Evolutionary conservation across 2,888 invertebrate genomes (phyloP).

Genomic region (Amiota communis): DNA sequence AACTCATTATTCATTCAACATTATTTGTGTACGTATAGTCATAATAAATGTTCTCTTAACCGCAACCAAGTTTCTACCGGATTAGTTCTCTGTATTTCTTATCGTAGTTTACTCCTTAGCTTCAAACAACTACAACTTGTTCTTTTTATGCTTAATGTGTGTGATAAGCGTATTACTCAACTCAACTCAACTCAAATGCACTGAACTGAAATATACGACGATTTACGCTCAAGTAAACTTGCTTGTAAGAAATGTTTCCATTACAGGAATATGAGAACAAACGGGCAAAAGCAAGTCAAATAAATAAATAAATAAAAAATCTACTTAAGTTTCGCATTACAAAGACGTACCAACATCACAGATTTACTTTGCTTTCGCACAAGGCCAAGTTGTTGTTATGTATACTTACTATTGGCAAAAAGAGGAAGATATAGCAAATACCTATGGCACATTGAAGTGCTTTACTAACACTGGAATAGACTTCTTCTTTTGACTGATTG

Average conservation of each 20-base stretch:
- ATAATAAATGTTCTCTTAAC: too few relatives aligned
- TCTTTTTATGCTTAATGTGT: conserved; percentile 18
- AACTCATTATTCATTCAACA: too few relatives aligned
- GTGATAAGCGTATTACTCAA: conserved; percentile 19
- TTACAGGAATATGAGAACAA: background rate
- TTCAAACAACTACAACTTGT: background rate
- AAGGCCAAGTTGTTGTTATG: too few relatives aligned
- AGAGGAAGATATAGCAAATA: too few relatives aligned
- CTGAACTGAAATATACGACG: background rate
- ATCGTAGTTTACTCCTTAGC: background rate
- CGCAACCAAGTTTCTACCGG: background rate
- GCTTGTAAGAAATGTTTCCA: background rate
- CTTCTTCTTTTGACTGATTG: background rate
- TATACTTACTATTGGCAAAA: too few relatives aligned
- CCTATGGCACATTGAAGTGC: too few relatives aligned
- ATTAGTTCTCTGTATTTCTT: background rate
- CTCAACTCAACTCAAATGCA: too few relatives aligned
- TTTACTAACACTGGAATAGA: too few relatives aligned
- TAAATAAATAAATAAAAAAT: conserved; percentile 10
- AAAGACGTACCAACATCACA: background rate
- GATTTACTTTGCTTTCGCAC: too few relatives aligned
- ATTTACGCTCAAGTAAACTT: conserved; percentile 3
- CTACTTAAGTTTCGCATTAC: conserved; percentile 8
- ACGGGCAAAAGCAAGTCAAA: conserved; percentile 3
- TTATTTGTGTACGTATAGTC: too few relatives aligned